Conservation (phyloP, 2,797 vertebrate species). For the Falco concolor region DNA sequence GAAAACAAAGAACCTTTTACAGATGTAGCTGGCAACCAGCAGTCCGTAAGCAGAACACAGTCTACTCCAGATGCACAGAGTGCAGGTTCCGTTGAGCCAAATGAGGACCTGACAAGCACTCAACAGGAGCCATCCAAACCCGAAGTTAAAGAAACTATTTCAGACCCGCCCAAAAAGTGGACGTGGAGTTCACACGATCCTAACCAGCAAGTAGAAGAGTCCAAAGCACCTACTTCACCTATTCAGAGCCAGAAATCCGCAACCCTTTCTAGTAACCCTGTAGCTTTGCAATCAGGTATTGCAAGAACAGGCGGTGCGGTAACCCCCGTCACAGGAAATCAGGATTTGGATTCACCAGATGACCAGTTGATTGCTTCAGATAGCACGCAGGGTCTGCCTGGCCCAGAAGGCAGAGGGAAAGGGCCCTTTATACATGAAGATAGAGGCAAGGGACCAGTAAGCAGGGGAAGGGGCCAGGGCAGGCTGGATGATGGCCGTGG, state of each 20-base stretch:
- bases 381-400: slow-evolving; percentile 58
- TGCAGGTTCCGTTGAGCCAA: slow-evolving; percentile 50
- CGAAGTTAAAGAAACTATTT: slow-evolving; percentile 65
- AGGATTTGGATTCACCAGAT: slow-evolving; percentile 73
- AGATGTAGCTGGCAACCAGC: slow-evolving; percentile 64
- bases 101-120: slow-evolving; percentile 64
- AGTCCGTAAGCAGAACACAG: slow-evolving; percentile 65
- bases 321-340: slow-evolving; percentile 58
- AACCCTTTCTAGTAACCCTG: slow-evolving; percentile 58
- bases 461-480: slow-evolving; percentile 72
- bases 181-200: slow-evolving; percentile 72
- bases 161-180: slow-evolving; percentile 73
- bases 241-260: slow-evolving; percentile 30
- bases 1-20: slow-evolving; percentile 74
- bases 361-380: slow-evolving; percentile 71
- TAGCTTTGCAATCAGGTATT: slow-evolving; percentile 63
- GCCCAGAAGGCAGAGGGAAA: slow-evolving; percentile 65
- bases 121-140: slow-evolving; percentile 69
- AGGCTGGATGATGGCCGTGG: slow-evolving; percentile 60
- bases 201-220: slow-evolving; percentile 68
- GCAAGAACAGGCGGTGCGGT: slow-evolving; percentile 40
- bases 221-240: slow-evolving; percentile 59
- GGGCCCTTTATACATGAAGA: slow-evolving; percentile 74
- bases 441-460: slow-evolving; percentile 77
- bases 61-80: slow-evolving; percentile 56